Percentiles rank a stretch among this genome's conserved stretches.
These are phyloP conservation scores for Hipposideros armiger DNA, from an alignment of 2,113 vertebrate genomes.

Conservation along the genomic window DNA sequence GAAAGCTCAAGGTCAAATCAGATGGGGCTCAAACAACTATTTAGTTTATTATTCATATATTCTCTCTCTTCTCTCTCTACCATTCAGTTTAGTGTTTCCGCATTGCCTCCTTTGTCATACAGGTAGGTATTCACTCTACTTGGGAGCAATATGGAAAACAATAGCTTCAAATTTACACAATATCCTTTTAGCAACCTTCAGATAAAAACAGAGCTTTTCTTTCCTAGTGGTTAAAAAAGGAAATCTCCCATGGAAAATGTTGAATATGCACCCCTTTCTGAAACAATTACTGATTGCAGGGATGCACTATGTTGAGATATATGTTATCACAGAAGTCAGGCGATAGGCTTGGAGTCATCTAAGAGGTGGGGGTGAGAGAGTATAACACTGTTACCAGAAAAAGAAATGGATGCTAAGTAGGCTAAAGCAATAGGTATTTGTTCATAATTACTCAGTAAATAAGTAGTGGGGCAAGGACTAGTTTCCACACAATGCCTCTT, in stretches of 20 bases:
- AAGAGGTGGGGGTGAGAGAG: not conserved
- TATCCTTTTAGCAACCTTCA: not conserved
- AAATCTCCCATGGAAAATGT: not conserved
- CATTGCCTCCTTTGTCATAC: not conserved
- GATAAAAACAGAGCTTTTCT: not conserved
- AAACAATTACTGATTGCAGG: not conserved
- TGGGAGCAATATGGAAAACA: fast-evolving
- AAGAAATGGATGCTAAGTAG: not conserved
- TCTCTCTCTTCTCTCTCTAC: not conserved
- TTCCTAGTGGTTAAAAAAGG: not conserved
- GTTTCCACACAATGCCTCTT: not conserved
- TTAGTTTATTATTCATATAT: not conserved
- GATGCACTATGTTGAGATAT: not conserved
- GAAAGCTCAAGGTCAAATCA: not conserved
- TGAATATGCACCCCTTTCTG: not conserved
- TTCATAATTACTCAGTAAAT: not conserved
- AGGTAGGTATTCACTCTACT: not conserved
- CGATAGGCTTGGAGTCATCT: not conserved
- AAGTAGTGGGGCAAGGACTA: not conserved
- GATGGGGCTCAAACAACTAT: not conserved
- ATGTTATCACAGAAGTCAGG: not conserved
- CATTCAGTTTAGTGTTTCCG: not conserved
- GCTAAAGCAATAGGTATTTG: not conserved
- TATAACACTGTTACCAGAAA: not conserved
- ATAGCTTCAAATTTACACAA: not conserved